Evolutionary conservation across 2,888 invertebrate species (phyloP).

Genomic region (Andrena camellia): DNA sequence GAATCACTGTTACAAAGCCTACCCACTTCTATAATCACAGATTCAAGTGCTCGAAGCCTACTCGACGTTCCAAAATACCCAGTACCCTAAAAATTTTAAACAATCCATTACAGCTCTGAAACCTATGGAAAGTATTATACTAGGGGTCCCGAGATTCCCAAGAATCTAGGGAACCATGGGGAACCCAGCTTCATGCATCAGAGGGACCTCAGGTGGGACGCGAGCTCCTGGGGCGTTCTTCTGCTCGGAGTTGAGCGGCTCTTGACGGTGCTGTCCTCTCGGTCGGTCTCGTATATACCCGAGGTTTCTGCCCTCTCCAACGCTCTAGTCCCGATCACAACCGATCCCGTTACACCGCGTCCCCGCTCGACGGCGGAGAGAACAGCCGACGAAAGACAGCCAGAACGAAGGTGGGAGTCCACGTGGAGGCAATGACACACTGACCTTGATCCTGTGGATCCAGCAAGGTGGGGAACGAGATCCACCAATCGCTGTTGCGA

Average conservation of each 20-base stretch:
- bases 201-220: neutral
- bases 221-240: constrained; percentile 1
- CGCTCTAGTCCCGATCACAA: constrained; percentile 68
- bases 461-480: constrained; percentile 59
- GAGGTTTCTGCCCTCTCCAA: constrained; percentile 52
- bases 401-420: constrained; percentile 54
- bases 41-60: too few relatives aligned
- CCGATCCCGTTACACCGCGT: constrained; percentile 77
- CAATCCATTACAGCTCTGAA: neutral
- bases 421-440: constrained; percentile 81
- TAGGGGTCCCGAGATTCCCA: neutral
- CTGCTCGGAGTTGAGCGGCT: constrained; percentile 6
- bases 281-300: constrained; percentile 62
- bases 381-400: constrained; percentile 21
- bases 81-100: too few relatives aligned
- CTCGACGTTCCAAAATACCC: too few relatives aligned
- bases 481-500: constrained; percentile 67
- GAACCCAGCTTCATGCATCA: neutral
- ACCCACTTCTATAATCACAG: too few relatives aligned
- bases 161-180: neutral
- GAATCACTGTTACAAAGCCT: too few relatives aligned
- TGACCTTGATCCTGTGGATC: constrained; percentile 78
- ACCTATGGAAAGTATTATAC: neutral
- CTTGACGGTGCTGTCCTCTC: constrained; percentile 70
- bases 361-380: constrained; percentile 35